phyloP scores from a whole-genome alignment of 2,113 vertebrate genomes.

The Tragelaphus imberbis region DNA sequence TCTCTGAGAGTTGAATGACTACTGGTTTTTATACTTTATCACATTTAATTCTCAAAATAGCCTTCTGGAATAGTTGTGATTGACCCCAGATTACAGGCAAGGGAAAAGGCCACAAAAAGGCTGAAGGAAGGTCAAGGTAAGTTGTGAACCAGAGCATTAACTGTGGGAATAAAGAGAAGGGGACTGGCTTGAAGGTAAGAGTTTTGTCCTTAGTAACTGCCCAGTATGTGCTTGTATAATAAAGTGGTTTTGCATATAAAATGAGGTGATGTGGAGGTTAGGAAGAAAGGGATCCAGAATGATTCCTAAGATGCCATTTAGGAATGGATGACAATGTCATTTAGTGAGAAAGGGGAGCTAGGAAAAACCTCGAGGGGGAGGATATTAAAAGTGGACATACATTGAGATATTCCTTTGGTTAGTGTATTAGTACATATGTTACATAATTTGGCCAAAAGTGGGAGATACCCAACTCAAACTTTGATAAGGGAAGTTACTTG shows the following conservation, averaged over 20 bases:
- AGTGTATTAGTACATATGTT: neutral
- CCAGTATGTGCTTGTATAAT: neutral
- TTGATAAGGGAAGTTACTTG: neutral
- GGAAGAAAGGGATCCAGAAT: neutral
- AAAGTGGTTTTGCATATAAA: neutral
- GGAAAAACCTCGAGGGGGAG: neutral
- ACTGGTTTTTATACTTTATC: neutral
- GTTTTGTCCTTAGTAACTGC: neutral
- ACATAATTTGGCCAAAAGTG: neutral
- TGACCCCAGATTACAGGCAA: neutral
- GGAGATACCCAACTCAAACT: neutral
- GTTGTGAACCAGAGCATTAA: neutral
- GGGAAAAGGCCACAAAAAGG: neutral
- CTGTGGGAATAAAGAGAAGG: neutral
- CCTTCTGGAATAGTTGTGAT: neutral
- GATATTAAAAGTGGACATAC: neutral
- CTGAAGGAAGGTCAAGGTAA: neutral
- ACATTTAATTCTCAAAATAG: neutral
- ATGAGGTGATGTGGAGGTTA: neutral
- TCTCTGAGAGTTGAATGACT: neutral
- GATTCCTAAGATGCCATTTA: neutral
- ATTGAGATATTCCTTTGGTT: neutral
- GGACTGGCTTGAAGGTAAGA: neutral
- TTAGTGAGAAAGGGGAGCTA: neutral
- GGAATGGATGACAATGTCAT: neutral